Conservation (phyloP, 1,140 invertebrate genomes). For the Aphelinus certus region DNA sequence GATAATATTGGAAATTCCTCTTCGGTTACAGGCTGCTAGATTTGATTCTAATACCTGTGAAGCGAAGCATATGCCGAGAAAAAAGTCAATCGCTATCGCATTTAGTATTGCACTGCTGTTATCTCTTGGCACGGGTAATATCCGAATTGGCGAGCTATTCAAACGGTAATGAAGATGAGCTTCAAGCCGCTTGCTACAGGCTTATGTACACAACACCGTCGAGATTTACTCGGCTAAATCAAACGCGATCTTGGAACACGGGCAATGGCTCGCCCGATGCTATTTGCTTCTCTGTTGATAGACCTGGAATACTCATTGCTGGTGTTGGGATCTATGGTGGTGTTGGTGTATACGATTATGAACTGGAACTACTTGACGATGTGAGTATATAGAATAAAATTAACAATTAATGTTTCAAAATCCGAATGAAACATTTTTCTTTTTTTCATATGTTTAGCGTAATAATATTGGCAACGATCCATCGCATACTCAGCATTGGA, state of each 20-base stretch:
- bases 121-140: slow-evolving; percentile 84
- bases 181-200: slow-evolving; percentile 71
- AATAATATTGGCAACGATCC: slow-evolving; percentile 66
- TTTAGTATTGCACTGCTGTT: slow-evolving; percentile 85
- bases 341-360: slow-evolving; percentile 86
- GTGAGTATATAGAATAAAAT: slow-evolving; percentile 48
- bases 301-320: slow-evolving; percentile 86
- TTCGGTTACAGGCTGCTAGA: slow-evolving; percentile 72
- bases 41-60: slow-evolving; percentile 82
- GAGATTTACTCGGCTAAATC: slow-evolving; percentile 89
- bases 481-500: slow-evolving; percentile 76
- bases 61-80: slow-evolving; percentile 72
- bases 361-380: slow-evolving; percentile 91
- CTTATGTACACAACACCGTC: slow-evolving; percentile 87
- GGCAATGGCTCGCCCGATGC: slow-evolving; percentile 97
- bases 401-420: neutral
- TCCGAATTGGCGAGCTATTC: slow-evolving; percentile 89
- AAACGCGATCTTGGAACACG: slow-evolving; percentile 93
- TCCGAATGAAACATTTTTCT: slow-evolving; percentile 6
- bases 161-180: slow-evolving; percentile 74
- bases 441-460: slow-evolving; percentile 51
- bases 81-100: slow-evolving; percentile 68
- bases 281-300: slow-evolving; percentile 93
- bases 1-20: neutral
- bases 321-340: slow-evolving; percentile 92